Conservation (phyloP, 2,888 invertebrate genomes). For the Nezara viridula region DNA sequence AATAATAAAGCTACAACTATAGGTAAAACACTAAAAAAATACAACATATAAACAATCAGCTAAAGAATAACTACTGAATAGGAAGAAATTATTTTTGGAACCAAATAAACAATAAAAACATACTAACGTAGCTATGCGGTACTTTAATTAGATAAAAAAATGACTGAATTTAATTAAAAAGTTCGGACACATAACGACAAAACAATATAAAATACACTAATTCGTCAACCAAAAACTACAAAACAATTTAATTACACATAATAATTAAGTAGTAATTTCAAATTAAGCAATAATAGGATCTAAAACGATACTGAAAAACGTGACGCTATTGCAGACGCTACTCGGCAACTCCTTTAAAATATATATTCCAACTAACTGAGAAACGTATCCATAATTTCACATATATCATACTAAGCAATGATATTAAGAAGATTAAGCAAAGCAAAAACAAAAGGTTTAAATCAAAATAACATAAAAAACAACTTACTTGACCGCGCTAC, state of each 20-base stretch:
- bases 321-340: conserved; percentile 45
- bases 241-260: no score
- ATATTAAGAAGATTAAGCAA: neutral
- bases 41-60: neutral
- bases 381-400: neutral
- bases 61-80: neutral
- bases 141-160: neutral
- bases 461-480: neutral
- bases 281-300: neutral
- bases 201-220: neutral
- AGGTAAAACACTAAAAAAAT: no score
- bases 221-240: neutral
- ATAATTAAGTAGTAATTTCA: neutral
- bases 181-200: no score
- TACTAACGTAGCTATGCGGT: neutral
- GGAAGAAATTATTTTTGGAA: neutral
- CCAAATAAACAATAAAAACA: neutral
- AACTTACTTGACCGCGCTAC: conserved; percentile 5
- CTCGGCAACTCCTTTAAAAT: neutral
- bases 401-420: neutral
- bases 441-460: neutral
- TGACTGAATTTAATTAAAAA: neutral
- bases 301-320: neutral
- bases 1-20: no score
- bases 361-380: neutral